Evolutionary conservation across 2,113 vertebrate species (phyloP).

Genomic region (Rattus norvegicus): DNA sequence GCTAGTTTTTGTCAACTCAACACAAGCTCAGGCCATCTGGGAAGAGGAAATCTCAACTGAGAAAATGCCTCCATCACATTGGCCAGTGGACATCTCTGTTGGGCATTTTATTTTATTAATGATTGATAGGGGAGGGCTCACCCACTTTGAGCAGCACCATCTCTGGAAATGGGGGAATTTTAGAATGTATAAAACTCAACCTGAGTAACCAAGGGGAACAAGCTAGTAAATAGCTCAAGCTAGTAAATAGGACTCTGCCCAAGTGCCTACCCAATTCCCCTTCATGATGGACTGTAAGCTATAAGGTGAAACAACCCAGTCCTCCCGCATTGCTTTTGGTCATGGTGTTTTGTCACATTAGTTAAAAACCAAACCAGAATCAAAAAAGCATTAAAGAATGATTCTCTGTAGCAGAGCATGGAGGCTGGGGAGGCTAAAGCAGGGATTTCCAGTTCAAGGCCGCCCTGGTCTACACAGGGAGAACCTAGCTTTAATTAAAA

Average conservation of each 20-base stretch:
- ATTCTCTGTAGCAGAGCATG: not conserved
- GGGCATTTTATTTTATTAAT: not conserved
- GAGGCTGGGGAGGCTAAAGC: not conserved
- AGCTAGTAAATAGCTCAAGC: no score
- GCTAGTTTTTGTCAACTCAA: not conserved
- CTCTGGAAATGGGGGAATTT: not conserved
- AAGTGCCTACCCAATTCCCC: not conserved
- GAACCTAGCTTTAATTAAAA: not conserved
- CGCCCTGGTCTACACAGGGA: not conserved
- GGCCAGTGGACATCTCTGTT: not conserved
- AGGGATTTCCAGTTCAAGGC: not conserved
- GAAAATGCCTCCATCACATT: not conserved
- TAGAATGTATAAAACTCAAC: not conserved
- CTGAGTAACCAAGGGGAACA: not conserved
- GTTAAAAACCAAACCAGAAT: not conserved
- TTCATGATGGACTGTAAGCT: not conserved
- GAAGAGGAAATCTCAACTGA: not conserved
- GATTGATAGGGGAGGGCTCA: not conserved
- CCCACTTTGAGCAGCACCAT: not conserved
- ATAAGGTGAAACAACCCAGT: no score
- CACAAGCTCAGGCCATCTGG: not conserved
- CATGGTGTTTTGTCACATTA: not conserved
- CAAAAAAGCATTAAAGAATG: not conserved
- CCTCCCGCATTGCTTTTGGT: not conserved
- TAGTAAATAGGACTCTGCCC: not conserved